phyloP scores from a whole-genome alignment of 2,113 vertebrate genomes.

The Protobothrops mucrosquamatus region DNA sequence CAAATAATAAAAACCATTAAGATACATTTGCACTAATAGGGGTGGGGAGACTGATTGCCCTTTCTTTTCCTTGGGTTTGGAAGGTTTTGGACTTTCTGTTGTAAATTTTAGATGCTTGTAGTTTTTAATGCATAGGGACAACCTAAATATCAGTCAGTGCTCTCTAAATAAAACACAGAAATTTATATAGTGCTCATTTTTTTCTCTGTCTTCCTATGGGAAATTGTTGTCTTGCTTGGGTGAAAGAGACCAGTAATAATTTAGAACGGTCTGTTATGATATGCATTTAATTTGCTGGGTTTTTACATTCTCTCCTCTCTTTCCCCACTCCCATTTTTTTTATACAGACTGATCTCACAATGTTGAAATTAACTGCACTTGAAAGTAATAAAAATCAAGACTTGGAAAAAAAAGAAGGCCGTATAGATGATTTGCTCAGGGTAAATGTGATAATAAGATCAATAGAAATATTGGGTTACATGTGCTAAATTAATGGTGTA shows the following conservation, averaged over 20 bases:
- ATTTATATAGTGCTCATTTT: not conserved
- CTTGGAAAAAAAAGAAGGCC: constrained; percentile 99
- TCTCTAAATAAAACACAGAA: not conserved
- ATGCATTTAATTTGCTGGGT: not conserved
- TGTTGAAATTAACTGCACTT: constrained; percentile 95
- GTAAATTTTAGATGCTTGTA: not conserved
- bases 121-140: not conserved
- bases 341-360: constrained; percentile 94
- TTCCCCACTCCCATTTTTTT: constrained; percentile 16
- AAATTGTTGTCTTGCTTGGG: not conserved
- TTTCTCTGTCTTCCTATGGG: not conserved
- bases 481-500: not conserved
- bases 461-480: constrained; percentile 28
- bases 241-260: not conserved
- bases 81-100: not conserved
- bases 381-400: constrained; percentile 99
- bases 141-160: not conserved
- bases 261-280: not conserved
- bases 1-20: not conserved
- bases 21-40: not conserved
- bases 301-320: constrained; percentile 1
- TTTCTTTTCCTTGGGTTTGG: not conserved
- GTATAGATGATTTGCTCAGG: constrained; percentile 98
- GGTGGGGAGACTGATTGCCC: not conserved
- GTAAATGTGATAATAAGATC: constrained; percentile 74